phyloP scores from a whole-genome alignment of 2,797 vertebrate genomes.

The Pangasius macronema region DNA sequence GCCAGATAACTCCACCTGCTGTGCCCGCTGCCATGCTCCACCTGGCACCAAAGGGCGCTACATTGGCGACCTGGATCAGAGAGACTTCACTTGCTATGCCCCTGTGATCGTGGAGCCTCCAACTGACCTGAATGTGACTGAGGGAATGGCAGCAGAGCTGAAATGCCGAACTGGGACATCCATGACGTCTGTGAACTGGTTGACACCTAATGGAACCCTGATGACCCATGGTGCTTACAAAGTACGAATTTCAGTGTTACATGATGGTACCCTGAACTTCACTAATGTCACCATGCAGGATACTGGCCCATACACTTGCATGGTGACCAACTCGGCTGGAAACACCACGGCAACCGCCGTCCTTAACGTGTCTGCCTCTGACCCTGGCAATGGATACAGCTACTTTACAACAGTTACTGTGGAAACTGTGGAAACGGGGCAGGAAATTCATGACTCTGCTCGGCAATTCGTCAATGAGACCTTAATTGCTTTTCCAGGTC shows the following conservation, averaged over 20 bases:
- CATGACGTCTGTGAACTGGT: conserved; percentile 97
- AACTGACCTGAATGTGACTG: conserved; percentile 95
- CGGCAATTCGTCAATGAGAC: conserved; percentile 86
- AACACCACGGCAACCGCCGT: conserved; percentile 94
- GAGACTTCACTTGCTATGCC: conserved; percentile 94
- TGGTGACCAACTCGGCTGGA: conserved; percentile 97
- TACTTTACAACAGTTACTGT: conserved; percentile 96
- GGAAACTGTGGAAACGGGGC: conserved; percentile 83
- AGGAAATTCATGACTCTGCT: conserved; percentile 75
- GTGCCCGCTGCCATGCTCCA: conserved; percentile 93
- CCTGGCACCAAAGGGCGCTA: conserved; percentile 88
- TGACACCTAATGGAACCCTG: conserved; percentile 93
- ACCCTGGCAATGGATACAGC: conserved; percentile 84
- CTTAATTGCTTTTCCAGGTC: conserved; percentile 72
- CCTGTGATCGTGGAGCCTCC: conserved; percentile 96
- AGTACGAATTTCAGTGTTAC: conserved; percentile 92
- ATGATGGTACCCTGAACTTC: conserved; percentile 95
- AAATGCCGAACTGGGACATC: conserved; percentile 95
- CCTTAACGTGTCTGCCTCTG: conserved; percentile 90
- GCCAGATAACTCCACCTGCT: conserved; percentile 96
- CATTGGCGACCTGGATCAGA: conserved; percentile 92
- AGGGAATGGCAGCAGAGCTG: conserved; percentile 95
- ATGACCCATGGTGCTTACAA: conserved; percentile 97
- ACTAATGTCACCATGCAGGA: conserved; percentile 98
- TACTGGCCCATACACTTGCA: conserved; percentile 95